A percentile compares a stretch with the other conserved stretches of the same genome.
These are phyloP conservation scores for Cataglyphis livida DNA, from an alignment of 2,888 invertebrate species.

Conservation along the genomic window DNA sequence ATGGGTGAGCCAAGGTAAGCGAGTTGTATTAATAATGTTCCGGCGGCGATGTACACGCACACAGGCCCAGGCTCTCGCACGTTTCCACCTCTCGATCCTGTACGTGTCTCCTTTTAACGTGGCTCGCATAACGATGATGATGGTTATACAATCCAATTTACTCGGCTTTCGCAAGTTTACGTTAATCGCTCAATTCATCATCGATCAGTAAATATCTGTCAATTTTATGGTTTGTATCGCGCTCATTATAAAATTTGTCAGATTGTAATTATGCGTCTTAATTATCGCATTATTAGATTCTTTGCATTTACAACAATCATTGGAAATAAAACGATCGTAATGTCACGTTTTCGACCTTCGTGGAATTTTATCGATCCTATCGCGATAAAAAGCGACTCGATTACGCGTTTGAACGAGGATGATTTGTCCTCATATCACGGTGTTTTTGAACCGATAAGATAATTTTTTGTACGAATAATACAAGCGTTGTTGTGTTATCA, in stretches of 20 bases:
- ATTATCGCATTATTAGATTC: background rate
- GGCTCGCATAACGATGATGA: constrained; percentile 74
- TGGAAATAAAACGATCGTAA: background rate
- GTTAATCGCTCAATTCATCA: constrained; percentile 31
- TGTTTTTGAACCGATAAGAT: constrained; percentile 72
- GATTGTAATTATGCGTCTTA: background rate
- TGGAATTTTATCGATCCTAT: constrained; percentile 60
- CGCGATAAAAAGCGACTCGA: constrained; percentile 57
- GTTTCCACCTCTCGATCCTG: constrained; percentile 3
- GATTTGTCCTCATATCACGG: constrained; percentile 58
- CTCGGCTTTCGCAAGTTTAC: constrained; percentile 68
- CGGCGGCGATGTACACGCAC: constrained; percentile 91
- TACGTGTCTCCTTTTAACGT: constrained; percentile 46
- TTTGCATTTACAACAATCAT: background rate
- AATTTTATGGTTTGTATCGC: background rate
- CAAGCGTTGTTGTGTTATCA: background rate
- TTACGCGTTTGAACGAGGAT: constrained; percentile 57
- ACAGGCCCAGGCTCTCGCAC: constrained; percentile 77
- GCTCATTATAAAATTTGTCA: background rate
- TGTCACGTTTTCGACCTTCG: constrained; percentile 37
- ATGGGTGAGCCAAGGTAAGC: constrained; percentile 84
- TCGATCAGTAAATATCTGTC: background rate
- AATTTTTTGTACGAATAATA: constrained; percentile 41
- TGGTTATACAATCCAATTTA: constrained; percentile 80
- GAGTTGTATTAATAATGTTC: constrained; percentile 83